Conservation (phyloP, 1,140 invertebrate genomes). For the Drosophila fuyamai region DNA sequence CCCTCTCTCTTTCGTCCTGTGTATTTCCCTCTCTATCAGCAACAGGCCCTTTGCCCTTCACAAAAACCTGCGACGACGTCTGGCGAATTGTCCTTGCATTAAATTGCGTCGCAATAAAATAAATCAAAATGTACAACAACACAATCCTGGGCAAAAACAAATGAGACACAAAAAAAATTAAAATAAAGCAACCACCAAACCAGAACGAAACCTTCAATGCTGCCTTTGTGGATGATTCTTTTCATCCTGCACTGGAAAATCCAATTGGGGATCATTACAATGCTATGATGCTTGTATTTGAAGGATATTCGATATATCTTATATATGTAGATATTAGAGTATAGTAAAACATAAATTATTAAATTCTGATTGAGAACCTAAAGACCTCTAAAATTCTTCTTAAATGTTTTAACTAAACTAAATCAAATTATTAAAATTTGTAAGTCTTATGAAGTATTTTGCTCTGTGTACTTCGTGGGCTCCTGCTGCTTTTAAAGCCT, state of each 20-base stretch:
- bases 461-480: conserved; percentile 5
- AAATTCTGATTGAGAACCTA: not conserved
- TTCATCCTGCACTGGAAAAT: conserved; percentile 25
- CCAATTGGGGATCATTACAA: not conserved
- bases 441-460: not conserved
- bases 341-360: not conserved
- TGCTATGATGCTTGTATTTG: not conserved
- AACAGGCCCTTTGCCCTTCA: conserved; percentile 33
- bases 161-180: conserved; percentile 9
- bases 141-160: conserved; percentile 14
- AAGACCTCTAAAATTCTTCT: not conserved
- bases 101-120: conserved; percentile 80
- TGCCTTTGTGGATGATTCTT: conserved; percentile 20
- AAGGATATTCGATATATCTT: too few species aligned
- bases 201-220: conserved; percentile 52
- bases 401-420: too few species aligned
- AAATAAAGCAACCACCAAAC: conserved; percentile 63
- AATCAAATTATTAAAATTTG: too few species aligned
- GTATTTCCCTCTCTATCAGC: conserved; percentile 1
- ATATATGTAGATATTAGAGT: too few species aligned
- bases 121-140: conserved; percentile 68
- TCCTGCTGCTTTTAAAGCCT: conserved; percentile 15
- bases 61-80: conserved; percentile 29
- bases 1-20: too few species aligned
- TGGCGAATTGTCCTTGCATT: conserved; percentile 67